Evolutionary conservation across 1,140 invertebrate species (phyloP).

Genomic region (Trypoxylus dichotomus): DNA sequence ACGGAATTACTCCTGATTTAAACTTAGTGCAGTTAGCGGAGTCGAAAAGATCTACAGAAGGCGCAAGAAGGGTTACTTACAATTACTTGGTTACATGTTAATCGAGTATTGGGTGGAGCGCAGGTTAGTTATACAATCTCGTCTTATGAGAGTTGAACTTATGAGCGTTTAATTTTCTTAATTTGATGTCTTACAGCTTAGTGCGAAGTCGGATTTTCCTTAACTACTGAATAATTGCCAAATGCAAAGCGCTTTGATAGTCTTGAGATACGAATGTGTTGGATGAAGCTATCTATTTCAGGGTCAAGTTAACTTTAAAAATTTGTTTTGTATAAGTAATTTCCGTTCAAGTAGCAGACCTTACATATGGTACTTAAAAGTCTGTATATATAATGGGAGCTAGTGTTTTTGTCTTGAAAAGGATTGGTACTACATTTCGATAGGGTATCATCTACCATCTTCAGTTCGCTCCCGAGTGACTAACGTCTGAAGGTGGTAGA

Average conservation of each 20-base stretch:
- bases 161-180: neutral
- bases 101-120: neutral
- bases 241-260: neutral
- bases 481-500: too few species aligned
- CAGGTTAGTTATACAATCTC: neutral
- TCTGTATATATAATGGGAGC: too few species aligned
- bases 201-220: neutral
- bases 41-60: neutral
- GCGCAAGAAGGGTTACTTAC: neutral
- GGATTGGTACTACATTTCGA: too few species aligned
- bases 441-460: too few species aligned
- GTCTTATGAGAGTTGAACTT: neutral
- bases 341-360: too few species aligned
- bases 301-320: too few species aligned
- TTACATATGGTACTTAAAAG: too few species aligned
- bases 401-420: too few species aligned
- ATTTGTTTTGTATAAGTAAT: too few species aligned
- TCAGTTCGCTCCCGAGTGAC: too few species aligned
- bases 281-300: too few species aligned
- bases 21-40: neutral
- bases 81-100: neutral
- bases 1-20: neutral
- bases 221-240: neutral
- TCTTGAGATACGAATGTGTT: too few species aligned
- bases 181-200: neutral